These are phyloP conservation scores for Cerastis rubricosa DNA, from an alignment of 2,888 invertebrate genomes.

Conservation along the genomic window DNA sequence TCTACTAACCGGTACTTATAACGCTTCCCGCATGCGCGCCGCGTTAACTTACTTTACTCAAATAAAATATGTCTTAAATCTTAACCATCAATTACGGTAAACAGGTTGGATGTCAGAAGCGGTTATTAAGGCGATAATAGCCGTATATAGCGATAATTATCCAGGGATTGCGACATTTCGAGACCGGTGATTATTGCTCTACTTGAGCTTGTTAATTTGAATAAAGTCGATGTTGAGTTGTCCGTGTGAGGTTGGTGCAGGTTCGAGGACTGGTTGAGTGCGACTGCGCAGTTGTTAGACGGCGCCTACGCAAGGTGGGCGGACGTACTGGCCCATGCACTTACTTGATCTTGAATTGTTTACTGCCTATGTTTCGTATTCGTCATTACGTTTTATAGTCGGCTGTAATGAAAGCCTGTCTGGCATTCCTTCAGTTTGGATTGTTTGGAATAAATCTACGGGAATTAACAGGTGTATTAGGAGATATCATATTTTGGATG, in stretches of 20 bases:
- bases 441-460: slow-evolving; percentile 18
- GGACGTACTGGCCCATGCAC: slow-evolving; percentile 65
- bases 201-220: slow-evolving; percentile 76
- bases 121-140: slow-evolving; percentile 48
- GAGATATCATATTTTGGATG: neutral
- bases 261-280: slow-evolving; percentile 63
- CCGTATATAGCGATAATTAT: slow-evolving; percentile 59
- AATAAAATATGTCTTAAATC: slow-evolving; percentile 41
- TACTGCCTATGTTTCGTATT: slow-evolving; percentile 54
- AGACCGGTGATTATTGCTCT: slow-evolving; percentile 65
- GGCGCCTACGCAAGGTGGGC: slow-evolving; percentile 74
- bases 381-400: slow-evolving; percentile 51
- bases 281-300: slow-evolving; percentile 33
- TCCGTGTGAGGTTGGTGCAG: slow-evolving; percentile 49
- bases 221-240: slow-evolving; percentile 75
- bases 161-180: slow-evolving; percentile 60
- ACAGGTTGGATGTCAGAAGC: slow-evolving; percentile 45
- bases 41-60: slow-evolving; percentile 37
- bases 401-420: slow-evolving; percentile 30
- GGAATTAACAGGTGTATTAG: neutral
- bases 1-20: slow-evolving; percentile 52
- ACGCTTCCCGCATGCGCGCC: slow-evolving; percentile 48
- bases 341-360: slow-evolving; percentile 70
- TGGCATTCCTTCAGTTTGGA: slow-evolving; percentile 19
- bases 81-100: slow-evolving; percentile 42